Percentiles rank a stretch among this genome's conserved stretches.
Conservation (phyloP, 2,113 vertebrate genomes). For the Coptodon rendalli region DNA sequence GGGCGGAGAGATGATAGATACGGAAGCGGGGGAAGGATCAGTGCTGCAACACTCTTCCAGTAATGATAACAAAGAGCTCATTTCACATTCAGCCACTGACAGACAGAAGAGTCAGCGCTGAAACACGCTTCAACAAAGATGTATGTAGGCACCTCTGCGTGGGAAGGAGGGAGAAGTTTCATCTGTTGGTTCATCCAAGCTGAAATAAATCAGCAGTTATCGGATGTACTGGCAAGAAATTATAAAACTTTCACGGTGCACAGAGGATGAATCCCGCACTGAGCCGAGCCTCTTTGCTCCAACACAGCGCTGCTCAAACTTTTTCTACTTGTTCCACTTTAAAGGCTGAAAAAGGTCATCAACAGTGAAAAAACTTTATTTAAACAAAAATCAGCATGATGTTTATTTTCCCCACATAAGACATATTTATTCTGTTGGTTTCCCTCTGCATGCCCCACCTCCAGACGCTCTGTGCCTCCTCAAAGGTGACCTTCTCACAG, state of each 20-base stretch:
- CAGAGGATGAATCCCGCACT: neutral
- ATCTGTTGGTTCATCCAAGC: neutral
- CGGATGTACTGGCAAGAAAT: neutral
- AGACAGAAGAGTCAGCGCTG: neutral
- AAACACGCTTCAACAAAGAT: neutral
- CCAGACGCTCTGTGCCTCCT: neutral
- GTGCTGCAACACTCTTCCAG: neutral
- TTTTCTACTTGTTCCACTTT: neutral
- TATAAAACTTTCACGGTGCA: neutral
- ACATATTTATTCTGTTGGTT: neutral
- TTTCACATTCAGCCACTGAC: neutral
- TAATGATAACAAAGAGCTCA: neutral
- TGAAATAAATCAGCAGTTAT: neutral
- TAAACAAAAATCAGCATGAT: neutral
- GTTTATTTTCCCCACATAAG: neutral
- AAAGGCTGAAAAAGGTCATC: neutral
- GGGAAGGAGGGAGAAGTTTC: neutral
- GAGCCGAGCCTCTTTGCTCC: neutral
- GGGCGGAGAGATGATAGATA: neutral
- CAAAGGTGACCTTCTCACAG: neutral
- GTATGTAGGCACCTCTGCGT: neutral
- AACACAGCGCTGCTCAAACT: neutral
- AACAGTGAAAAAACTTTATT: neutral
- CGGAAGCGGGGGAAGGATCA: neutral
- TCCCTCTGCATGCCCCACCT: neutral